phyloP scores from a whole-genome alignment of 2,888 invertebrate genomes.

The Eristalinus sepulchralis region DNA sequence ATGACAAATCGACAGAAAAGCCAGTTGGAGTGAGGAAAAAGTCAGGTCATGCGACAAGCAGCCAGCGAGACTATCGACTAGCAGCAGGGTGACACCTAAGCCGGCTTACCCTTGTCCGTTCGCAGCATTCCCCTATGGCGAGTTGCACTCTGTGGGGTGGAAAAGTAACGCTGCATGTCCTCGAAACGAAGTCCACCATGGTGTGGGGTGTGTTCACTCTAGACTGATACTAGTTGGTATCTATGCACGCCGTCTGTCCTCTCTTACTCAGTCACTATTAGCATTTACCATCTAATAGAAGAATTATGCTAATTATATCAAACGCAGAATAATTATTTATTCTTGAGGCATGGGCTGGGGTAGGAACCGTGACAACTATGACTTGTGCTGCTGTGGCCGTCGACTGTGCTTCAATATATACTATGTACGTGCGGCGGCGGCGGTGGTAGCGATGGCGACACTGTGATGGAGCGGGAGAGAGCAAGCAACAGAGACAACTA shows the following conservation, averaged over 20 bases:
- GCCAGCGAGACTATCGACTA: not conserved
- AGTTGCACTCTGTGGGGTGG: not conserved
- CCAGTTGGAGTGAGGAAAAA: conserved; percentile 47
- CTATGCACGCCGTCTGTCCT: conserved; percentile 7
- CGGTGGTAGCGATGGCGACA: not conserved
- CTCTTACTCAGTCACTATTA: conserved; percentile 54
- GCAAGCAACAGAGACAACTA: not conserved
- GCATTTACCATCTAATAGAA: conserved; percentile 67
- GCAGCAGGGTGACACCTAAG: conserved; percentile 34
- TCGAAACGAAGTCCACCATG: not conserved
- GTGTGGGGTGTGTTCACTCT: conserved; percentile 20
- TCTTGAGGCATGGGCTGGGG: conserved; percentile 51
- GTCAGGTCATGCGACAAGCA: conserved; percentile 61
- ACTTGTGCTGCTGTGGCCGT: not conserved
- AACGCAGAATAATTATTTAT: conserved; percentile 69
- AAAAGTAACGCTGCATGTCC: conserved; percentile 9
- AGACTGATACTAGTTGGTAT: conserved; percentile 56
- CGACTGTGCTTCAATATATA: not conserved
- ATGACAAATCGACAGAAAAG: conserved; percentile 5
- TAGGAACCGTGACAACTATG: conserved; percentile 59
- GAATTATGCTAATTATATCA: conserved; percentile 70
- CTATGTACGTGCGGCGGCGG: not conserved
- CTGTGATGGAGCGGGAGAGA: not conserved
- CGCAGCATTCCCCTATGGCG: not conserved
- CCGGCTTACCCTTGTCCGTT: conserved; percentile 34